A percentile compares a stretch with the other conserved stretches of the same genome.
phyloP scores from a whole-genome alignment of 2,888 invertebrate genomes.

The Gnatocerus cornutus region DNA sequence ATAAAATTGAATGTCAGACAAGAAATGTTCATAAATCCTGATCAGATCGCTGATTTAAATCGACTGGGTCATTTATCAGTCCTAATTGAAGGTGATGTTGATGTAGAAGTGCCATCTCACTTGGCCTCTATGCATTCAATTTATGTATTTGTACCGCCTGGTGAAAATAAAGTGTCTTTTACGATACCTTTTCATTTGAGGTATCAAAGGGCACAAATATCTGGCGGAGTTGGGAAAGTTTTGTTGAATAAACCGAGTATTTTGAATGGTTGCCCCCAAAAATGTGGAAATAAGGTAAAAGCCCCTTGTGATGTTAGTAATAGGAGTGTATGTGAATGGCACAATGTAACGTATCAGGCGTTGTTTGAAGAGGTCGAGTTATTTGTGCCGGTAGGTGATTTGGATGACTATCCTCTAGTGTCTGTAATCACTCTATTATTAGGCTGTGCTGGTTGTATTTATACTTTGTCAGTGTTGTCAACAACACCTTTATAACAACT shows the following conservation, averaged over 20 bases:
- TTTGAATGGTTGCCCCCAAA: conserved; percentile 63
- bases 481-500: conserved; percentile 52
- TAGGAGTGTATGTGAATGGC: conserved; percentile 67
- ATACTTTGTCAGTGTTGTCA: conserved; percentile 69
- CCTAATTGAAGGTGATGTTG: conserved; percentile 66
- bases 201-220: conserved; percentile 71
- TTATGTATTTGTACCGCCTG: conserved; percentile 57
- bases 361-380: conserved; percentile 68
- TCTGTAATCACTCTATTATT: conserved; percentile 68
- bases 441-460: conserved; percentile 71
- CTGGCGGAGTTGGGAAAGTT: conserved; percentile 69
- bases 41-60: conserved; percentile 69
- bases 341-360: conserved; percentile 70
- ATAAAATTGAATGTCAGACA: conserved; percentile 66
- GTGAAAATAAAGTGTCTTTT: conserved; percentile 61
- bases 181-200: conserved; percentile 71
- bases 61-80: conserved; percentile 64
- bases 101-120: conserved; percentile 69
- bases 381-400: conserved; percentile 70
- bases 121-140: conserved; percentile 66
- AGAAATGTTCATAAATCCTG: conserved; percentile 70
- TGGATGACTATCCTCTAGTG: conserved; percentile 70
- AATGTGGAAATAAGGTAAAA: conserved; percentile 64
- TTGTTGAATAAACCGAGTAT: conserved; percentile 66
- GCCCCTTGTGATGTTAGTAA: conserved; percentile 66